phyloP scores from a whole-genome alignment of 2,113 vertebrate genomes.

The Callospermophilus lateralis region DNA sequence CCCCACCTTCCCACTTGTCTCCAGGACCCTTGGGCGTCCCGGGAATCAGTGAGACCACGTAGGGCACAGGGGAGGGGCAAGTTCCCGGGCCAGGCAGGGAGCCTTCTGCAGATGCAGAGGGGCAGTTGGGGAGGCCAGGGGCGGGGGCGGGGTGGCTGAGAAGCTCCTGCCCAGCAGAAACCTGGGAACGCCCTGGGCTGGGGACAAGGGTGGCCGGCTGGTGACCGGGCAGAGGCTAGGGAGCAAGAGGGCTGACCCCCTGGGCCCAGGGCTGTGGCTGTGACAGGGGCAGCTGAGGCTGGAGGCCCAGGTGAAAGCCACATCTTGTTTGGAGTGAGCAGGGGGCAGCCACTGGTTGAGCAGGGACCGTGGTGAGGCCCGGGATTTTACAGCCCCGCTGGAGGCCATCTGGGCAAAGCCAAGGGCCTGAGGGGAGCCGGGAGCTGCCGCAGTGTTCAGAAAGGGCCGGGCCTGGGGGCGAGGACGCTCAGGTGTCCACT shows the following conservation, averaged over 20 bases:
- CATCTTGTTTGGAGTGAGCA: not conserved
- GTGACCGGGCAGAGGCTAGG: rapidly evolving
- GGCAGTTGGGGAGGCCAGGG: too few relatives aligned
- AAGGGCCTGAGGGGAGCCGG: not conserved
- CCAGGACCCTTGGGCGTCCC: too few relatives aligned
- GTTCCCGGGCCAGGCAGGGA: not conserved
- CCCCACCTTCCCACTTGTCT: not conserved
- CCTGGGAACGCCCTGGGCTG: not conserved
- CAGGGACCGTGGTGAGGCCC: rapidly evolving
- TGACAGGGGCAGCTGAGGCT: rapidly evolving
- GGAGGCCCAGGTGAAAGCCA: not conserved
- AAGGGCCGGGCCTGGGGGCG: rapidly evolving
- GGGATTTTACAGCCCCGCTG: too few relatives aligned
- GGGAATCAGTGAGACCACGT: rapidly evolving
- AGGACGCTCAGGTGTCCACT: not conserved
- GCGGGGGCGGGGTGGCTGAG: not conserved
- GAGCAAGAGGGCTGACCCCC: rapidly evolving
- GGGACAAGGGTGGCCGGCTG: not conserved
- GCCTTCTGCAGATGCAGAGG: not conserved
- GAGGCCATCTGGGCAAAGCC: too few relatives aligned
- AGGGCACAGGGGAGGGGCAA: not conserved
- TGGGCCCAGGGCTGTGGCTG: not conserved
- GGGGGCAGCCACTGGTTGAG: not conserved
- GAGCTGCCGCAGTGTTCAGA: rapidly evolving
- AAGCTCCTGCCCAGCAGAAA: not conserved